Evolutionary conservation across 2,797 vertebrate species (phyloP), one percentile per base, ranked within the genome.

Genomic region (Premnoplex brunnescens): DNA sequence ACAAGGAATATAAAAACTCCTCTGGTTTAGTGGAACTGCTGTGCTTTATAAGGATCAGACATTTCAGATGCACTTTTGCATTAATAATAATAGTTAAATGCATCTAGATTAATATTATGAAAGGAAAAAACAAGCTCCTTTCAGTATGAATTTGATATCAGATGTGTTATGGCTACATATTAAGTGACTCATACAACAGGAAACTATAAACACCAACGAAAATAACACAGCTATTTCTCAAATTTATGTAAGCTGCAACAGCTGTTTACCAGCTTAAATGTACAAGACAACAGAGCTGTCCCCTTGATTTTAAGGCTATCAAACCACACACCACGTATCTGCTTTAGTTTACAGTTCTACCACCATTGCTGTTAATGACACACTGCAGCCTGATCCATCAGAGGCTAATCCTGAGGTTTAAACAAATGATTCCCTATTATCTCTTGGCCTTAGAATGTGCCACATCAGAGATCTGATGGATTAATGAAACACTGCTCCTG

Each of bases 401-500:
- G 60, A 80, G 67, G 93, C 94, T 98, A 98, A 98, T 97, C 98
- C 97, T 37, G 79, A 95, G 94, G 82, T 96, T 97, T 97, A 97
- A 97, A 93, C 88, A 95, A 97, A 97, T 89, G 87, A 98, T 92
- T 97, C 97, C 96, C 98, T 97, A 97, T 98, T 98, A 98, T 98
- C 98, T 97, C 96, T 87, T 71, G 62, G 72, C 73, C 95, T 97
- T 97, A 93, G 91, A 97, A 96, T 96, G 96, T 96, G 96, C 95
- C 46, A 36, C 97, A 97, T 97, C 96, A 96, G 98, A 98, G 97
- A 97, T 89, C 95, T 96, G 91, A 96, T n/a, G 97, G 98, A 98
- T 98, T 98, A 98, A 98, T 97, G 97, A 98, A 98, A 98, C 96
- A 96, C 95, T 98, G 97, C 97, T 98, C 96, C 93, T 51, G 87